These are phyloP conservation scores for Meloidogyne chitwoodi DNA, from an alignment of 1,140 invertebrate genomes.

Conservation along the genomic window DNA sequence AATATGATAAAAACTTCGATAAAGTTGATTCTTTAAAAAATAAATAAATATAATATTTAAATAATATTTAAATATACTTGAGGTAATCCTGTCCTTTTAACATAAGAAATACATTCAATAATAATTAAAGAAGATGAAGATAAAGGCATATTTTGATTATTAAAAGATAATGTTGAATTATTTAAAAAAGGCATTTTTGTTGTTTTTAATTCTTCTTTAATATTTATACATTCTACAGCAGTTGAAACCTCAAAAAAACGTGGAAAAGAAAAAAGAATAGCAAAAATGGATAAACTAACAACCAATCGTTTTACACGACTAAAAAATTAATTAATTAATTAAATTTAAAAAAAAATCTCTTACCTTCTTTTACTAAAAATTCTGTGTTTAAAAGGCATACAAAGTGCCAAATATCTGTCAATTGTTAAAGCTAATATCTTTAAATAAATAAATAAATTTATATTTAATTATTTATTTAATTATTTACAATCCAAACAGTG, in stretches of 20 bases:
- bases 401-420: slow-evolving; percentile 53
- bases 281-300: slow-evolving; percentile 44
- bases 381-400: slow-evolving; percentile 50
- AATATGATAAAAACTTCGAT: slow-evolving; percentile 57
- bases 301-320: slow-evolving; percentile 53
- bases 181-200: neutral
- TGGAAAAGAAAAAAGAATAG: slow-evolving; percentile 50
- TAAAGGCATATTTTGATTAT: too few relatives aligned
- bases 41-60: slow-evolving; percentile 1
- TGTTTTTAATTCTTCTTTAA: neutral
- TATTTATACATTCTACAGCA: slow-evolving; percentile 24
- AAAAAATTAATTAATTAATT: slow-evolving; percentile 10
- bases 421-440: slow-evolving; percentile 50
- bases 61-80: slow-evolving; percentile 23
- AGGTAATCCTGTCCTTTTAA: slow-evolving; percentile 36
- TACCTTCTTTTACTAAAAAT: slow-evolving; percentile 55
- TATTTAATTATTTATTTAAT: neutral
- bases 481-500: slow-evolving; percentile 50
- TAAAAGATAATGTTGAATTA: neutral
- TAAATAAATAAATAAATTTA: neutral
- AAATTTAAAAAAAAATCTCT: neutral
- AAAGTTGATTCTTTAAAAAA: slow-evolving; percentile 43
- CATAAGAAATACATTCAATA: slow-evolving; percentile 5
- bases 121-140: neutral
- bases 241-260: slow-evolving; percentile 53